Conservation (phyloP, 1,140 invertebrate genomes). For the Platyscapa corneri region DNA sequence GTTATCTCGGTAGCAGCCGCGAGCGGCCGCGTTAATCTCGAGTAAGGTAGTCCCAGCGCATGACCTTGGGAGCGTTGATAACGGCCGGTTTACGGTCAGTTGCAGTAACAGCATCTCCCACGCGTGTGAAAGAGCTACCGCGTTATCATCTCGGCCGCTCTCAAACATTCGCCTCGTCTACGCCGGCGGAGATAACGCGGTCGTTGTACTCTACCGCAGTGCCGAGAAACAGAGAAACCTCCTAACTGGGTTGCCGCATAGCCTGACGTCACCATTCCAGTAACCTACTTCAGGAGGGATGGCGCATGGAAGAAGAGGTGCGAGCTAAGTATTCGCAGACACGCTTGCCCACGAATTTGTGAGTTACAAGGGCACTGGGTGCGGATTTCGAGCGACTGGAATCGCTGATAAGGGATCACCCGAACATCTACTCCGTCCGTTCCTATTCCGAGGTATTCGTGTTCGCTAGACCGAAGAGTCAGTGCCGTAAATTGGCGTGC, state of each 20-base stretch:
- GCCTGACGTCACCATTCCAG: constrained; percentile 60
- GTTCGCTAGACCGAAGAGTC: too few relatives aligned
- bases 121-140: too few relatives aligned
- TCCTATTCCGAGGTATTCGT: background rate
- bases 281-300: constrained; percentile 55
- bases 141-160: too few relatives aligned
- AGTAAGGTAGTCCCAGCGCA: too few relatives aligned
- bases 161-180: background rate
- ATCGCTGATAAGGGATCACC: background rate
- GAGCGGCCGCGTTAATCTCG: too few relatives aligned
- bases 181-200: constrained; percentile 3
- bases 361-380: background rate
- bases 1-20: too few relatives aligned
- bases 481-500: too few relatives aligned
- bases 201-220: constrained; percentile 56
- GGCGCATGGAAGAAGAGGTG: background rate
- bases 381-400: background rate
- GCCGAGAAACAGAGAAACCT: constrained; percentile 53
- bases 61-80: too few relatives aligned
- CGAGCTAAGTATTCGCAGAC: background rate
- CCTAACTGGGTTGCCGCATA: constrained; percentile 63
- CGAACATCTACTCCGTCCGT: background rate
- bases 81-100: too few relatives aligned
- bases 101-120: too few relatives aligned
- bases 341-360: background rate